phyloP scores from a whole-genome alignment of 2,113 vertebrate species.

The Aldabrachelys gigantea region DNA sequence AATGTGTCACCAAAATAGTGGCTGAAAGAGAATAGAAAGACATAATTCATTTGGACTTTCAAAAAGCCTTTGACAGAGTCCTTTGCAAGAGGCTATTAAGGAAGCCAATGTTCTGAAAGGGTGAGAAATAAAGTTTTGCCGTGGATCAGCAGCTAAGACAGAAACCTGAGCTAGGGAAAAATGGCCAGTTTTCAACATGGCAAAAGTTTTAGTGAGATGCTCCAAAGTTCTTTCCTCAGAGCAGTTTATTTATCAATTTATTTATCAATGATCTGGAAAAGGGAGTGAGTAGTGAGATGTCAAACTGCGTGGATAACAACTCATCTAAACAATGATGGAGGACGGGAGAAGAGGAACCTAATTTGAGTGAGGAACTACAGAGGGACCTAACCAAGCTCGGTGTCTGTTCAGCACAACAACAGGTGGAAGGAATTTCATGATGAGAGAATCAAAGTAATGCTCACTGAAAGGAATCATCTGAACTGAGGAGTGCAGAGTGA shows the following conservation, averaged over 20 bases:
- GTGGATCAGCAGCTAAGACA: conserved; percentile 4
- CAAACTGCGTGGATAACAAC: not conserved
- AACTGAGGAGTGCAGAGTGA: not conserved
- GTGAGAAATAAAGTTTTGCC: not conserved
- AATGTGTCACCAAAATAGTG: conserved; percentile 30
- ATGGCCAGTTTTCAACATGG: not conserved
- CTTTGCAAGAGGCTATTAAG: not conserved
- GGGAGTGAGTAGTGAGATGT: not conserved
- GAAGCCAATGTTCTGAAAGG: not conserved
- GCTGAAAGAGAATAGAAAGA: conserved; percentile 34
- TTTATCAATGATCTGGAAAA: not conserved
- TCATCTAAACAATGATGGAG: not conserved
- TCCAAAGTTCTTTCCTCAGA: not conserved
- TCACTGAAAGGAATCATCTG: not conserved
- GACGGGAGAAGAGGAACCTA: not conserved
- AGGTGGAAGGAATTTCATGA: accelerated
- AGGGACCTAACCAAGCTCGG: not conserved
- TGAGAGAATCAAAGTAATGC: not conserved
- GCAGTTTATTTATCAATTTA: not conserved
- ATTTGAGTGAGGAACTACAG: not conserved
- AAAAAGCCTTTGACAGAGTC: not conserved
- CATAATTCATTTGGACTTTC: conserved; percentile 9
- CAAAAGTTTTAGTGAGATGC: not conserved
- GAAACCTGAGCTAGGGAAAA: not conserved
- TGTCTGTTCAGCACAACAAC: not conserved